Percentiles rank a stretch among this genome's conserved stretches.
These are phyloP conservation scores for Channa maculata DNA, from an alignment of 2,113 vertebrate genomes.

Conservation along the genomic window DNA sequence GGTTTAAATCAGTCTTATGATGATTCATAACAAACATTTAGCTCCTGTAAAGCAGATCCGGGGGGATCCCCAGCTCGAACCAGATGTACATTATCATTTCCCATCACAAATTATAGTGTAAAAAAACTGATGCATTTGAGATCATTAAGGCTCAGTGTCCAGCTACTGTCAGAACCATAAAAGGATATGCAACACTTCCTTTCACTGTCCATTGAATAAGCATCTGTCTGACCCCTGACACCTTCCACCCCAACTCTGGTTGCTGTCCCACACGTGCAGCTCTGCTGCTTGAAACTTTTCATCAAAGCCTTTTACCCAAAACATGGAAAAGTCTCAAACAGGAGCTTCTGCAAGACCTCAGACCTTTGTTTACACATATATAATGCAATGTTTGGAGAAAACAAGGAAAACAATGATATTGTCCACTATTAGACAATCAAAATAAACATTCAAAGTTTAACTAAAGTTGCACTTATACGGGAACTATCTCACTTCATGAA, in stretches of 20 bases:
- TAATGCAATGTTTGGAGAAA: too few relatives aligned
- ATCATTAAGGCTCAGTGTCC: conserved; percentile 24
- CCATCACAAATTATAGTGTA: conserved; percentile 36
- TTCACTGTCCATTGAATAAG: conserved; percentile 65
- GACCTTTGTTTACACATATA: background rate
- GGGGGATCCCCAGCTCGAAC: conserved; percentile 27
- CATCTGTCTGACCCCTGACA: conserved; percentile 81
- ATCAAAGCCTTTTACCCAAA: conserved; percentile 34
- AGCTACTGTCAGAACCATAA: conserved; percentile 74
- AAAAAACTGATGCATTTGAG: conserved; percentile 48
- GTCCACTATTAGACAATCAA: too few relatives aligned
- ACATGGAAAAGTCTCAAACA: conserved; percentile 36
- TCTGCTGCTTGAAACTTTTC: conserved; percentile 44
- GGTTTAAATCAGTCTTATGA: conserved; percentile 14
- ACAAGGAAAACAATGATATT: background rate
- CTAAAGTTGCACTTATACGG: too few relatives aligned
- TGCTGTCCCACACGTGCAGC: conserved; percentile 77
- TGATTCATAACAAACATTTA: conserved; percentile 22
- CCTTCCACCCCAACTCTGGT: conserved; percentile 54
- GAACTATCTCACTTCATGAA: background rate
- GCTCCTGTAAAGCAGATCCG: conserved; percentile 5
- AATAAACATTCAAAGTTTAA: too few relatives aligned
- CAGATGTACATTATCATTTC: conserved; percentile 51
- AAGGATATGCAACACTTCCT: conserved; percentile 75
- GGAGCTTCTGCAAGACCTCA: background rate